phyloP scores from a whole-genome alignment of 2,797 vertebrate genomes.

The Spizella passerina region DNA sequence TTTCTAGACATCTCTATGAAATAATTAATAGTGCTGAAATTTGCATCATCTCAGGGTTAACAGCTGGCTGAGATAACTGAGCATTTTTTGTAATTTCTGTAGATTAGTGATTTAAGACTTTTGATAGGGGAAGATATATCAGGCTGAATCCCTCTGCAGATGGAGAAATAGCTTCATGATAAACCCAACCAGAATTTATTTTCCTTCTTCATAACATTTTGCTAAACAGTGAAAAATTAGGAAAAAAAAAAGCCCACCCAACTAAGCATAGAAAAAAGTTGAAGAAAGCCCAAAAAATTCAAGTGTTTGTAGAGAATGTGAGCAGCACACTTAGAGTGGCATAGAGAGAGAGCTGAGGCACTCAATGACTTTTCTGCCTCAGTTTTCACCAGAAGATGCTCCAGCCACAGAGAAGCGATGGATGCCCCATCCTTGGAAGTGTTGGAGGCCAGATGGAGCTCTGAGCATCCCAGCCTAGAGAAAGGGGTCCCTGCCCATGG shows the following conservation, averaged over 20 bases:
- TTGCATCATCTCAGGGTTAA: background rate
- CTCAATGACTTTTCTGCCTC: background rate
- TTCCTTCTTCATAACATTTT: background rate
- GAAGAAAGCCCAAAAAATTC: background rate
- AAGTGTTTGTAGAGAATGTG: background rate
- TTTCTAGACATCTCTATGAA: background rate
- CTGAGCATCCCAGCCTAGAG: background rate
- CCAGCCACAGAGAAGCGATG: background rate
- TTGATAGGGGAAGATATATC: background rate
- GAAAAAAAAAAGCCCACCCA: background rate
- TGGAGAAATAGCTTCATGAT: background rate
- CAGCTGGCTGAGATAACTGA: background rate
- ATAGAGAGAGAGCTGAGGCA: background rate
- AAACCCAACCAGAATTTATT: background rate
- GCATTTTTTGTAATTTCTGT: background rate
- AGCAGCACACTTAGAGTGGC: background rate
- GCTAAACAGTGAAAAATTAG: background rate
- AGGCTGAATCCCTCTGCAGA: background rate
- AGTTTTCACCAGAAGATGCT: rapidly evolving
- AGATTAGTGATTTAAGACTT: background rate
- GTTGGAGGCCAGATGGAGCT: background rate
- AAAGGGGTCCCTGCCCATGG: background rate
- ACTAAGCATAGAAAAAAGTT: background rate
- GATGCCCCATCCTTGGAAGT: background rate
- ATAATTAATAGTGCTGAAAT: background rate